A percentile compares a stretch with the other conserved stretches of the same genome.
These are phyloP conservation scores for Drosophila simulans DNA, from an alignment of 1,140 invertebrate species.

Conservation along the genomic window DNA sequence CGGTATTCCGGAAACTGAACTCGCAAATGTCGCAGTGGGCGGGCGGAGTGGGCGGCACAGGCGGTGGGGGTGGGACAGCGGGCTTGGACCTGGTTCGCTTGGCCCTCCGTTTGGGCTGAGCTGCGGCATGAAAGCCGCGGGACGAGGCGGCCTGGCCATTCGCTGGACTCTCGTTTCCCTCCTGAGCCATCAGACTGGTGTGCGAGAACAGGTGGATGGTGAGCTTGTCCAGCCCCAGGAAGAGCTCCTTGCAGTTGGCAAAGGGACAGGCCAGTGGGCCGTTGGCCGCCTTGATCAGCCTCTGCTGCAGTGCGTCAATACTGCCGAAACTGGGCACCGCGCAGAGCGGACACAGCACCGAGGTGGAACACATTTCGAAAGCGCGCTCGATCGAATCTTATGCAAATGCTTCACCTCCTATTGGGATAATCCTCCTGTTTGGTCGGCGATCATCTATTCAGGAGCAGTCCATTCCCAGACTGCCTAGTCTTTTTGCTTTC, in stretches of 20 bases:
- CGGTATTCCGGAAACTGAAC: conserved; percentile 88
- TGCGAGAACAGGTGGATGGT: conserved; percentile 93
- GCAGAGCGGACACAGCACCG: conserved; percentile 91
- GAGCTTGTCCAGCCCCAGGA: conserved; percentile 92
- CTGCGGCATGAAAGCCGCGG: neutral
- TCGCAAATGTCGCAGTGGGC: conserved; percentile 89
- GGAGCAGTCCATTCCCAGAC: conserved; percentile 50
- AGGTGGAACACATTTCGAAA: conserved; percentile 86
- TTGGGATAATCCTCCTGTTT: conserved; percentile 16
- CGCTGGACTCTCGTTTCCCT: neutral
- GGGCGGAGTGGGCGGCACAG: conserved; percentile 10
- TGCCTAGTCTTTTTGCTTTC: conserved; percentile 34
- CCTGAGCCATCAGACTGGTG: conserved; percentile 76
- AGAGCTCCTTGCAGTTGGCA: conserved; percentile 89
- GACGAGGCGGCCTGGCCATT: neutral
- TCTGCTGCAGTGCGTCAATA: conserved; percentile 88
- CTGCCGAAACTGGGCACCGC: conserved; percentile 89
- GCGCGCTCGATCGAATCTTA: conserved; percentile 25
- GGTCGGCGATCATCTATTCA: conserved; percentile 18
- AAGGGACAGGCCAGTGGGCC: conserved; percentile 89
- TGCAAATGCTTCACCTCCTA: conserved; percentile 27
- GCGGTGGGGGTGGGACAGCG: conserved; percentile 11
- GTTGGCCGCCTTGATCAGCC: conserved; percentile 90
- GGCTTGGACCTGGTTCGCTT: conserved; percentile 51
- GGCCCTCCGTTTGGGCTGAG: conserved; percentile 44